Evolutionary conservation across 1,140 invertebrate genomes (phyloP).

Genomic region (Antheraea pernyi): DNA sequence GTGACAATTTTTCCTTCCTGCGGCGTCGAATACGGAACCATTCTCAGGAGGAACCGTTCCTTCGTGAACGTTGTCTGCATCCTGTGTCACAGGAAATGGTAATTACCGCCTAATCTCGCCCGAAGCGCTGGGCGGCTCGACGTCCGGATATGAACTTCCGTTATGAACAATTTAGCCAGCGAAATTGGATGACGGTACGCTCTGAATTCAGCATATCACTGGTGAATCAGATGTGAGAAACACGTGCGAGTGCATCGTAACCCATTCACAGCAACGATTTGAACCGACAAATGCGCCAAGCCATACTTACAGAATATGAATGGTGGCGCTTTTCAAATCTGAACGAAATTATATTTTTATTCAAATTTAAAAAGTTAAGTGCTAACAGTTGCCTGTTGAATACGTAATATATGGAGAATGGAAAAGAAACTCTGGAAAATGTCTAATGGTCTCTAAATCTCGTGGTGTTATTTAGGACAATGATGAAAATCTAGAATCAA

Average conservation of each 20-base stretch:
- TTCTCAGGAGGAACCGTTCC: slow-evolving; percentile 55
- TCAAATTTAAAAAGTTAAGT: slow-evolving; percentile 48
- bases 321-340: slow-evolving; percentile 49
- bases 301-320: slow-evolving; percentile 52
- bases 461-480: not conserved
- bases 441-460: not conserved
- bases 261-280: slow-evolving; percentile 52
- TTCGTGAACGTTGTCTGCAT: slow-evolving; percentile 66
- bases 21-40: slow-evolving; percentile 43
- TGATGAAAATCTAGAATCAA: no score
- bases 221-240: slow-evolving; percentile 51
- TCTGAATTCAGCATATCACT: slow-evolving; percentile 59
- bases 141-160: slow-evolving; percentile 82
- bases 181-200: slow-evolving; percentile 79
- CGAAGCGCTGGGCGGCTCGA: slow-evolving; percentile 66
- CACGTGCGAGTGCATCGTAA: slow-evolving; percentile 45
- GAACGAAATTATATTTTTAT: slow-evolving; percentile 59
- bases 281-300: slow-evolving; percentile 50
- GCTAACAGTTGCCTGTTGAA: slow-evolving; percentile 16
- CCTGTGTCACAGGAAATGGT: slow-evolving; percentile 78
- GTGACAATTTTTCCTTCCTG: slow-evolving; percentile 50
- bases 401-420: not conserved
- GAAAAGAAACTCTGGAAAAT: not conserved
- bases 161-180: slow-evolving; percentile 82
- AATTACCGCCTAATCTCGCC: slow-evolving; percentile 81